Evolutionary conservation across 2,113 vertebrate species (phyloP).

Genomic region (Erythrocercus mccallii): DNA sequence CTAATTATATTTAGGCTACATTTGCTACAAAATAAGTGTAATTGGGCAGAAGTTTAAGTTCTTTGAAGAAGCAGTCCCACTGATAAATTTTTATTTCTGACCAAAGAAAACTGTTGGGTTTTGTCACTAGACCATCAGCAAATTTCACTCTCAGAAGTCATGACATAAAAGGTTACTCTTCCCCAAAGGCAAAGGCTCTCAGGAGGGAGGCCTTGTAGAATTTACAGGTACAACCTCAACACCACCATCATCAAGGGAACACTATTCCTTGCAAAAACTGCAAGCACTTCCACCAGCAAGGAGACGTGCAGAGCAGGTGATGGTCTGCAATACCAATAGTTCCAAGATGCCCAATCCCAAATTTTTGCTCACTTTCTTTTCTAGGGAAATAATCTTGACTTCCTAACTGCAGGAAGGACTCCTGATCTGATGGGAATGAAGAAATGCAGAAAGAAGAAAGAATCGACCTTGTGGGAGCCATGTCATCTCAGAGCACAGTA

Average conservation of each 20-base stretch:
- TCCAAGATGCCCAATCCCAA: background rate
- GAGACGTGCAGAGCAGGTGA: background rate
- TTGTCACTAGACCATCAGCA: background rate
- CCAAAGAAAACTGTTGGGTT: background rate
- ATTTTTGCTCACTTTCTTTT: background rate
- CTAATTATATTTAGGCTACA: background rate
- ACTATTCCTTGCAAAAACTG: background rate
- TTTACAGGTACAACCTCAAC: background rate
- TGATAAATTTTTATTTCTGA: background rate
- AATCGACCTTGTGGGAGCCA: background rate
- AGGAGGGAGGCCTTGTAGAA: background rate
- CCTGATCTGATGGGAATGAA: background rate
- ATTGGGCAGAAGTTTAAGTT: background rate
- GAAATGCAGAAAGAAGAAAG: background rate
- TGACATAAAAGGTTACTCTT: background rate
- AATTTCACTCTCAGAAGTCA: background rate
- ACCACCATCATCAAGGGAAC: background rate
- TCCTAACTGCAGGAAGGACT: background rate
- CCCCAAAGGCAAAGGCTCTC: background rate
- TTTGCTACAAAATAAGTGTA: background rate
- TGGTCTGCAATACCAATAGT: background rate
- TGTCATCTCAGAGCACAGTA: background rate
- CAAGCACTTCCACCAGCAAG: background rate
- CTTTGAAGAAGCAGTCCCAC: background rate
- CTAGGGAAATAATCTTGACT: background rate